These are phyloP conservation scores for Dendronephthya gigantea DNA, from an alignment of 64 coral and sea anemone species.

Conservation along the genomic window DNA sequence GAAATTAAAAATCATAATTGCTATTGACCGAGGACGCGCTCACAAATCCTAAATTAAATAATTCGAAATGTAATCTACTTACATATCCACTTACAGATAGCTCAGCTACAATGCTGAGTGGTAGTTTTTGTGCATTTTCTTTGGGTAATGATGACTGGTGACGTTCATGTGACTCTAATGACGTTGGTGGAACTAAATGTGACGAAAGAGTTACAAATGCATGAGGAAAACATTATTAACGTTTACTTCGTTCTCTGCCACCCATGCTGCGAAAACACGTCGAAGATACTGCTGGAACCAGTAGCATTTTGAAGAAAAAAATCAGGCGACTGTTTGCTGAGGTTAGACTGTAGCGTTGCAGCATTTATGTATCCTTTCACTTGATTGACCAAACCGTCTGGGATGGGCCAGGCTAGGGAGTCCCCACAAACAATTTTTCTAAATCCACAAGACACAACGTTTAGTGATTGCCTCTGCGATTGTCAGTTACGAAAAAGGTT, in stretches of 20 bases:
- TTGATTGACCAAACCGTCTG: background rate
- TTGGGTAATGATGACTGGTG: too few species aligned
- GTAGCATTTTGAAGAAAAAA: background rate
- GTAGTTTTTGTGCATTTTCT: background rate
- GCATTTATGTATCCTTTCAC: constrained; percentile 15
- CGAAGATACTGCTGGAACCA: background rate
- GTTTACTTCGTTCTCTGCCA: background rate
- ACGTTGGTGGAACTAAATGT: background rate
- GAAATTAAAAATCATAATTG: too few species aligned
- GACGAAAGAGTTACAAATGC: background rate
- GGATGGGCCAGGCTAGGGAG: constrained; percentile 22
- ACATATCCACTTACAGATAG: background rate
- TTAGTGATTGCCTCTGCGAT: constrained; percentile 15
- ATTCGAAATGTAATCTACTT: background rate
- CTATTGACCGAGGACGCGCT: too few species aligned
- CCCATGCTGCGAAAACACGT: background rate
- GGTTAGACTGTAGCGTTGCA: background rate
- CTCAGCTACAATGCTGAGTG: background rate
- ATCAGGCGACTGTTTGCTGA: background rate
- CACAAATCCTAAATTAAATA: background rate
- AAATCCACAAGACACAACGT: constrained; percentile 23
- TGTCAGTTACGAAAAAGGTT: constrained; percentile 15
- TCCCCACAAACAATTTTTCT: constrained; percentile 24
- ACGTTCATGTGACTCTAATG: too few species aligned
- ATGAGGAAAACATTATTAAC: background rate